Evolutionary conservation across 2,113 vertebrate genomes (phyloP).

Genomic region (Atractosteus spatula): DNA sequence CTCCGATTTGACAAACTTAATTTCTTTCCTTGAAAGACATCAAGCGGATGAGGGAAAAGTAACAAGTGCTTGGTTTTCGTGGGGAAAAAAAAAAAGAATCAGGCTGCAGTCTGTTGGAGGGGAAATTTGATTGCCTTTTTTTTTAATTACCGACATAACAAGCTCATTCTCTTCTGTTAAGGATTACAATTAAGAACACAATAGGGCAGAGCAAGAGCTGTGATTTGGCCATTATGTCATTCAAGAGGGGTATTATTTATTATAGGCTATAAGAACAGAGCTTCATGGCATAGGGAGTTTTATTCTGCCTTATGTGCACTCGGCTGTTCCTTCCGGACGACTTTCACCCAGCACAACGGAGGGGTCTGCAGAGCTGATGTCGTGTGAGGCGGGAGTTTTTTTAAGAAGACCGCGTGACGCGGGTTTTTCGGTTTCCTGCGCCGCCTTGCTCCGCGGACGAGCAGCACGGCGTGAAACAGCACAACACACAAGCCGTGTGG

Average conservation of each 20-base stretch:
- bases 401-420: too few relatives aligned
- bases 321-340: too few relatives aligned
- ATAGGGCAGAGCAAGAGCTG: conserved; percentile 44
- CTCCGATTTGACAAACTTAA: too few relatives aligned
- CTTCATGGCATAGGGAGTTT: neutral
- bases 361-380: too few relatives aligned
- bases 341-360: too few relatives aligned
- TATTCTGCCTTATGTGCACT: neutral
- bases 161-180: conserved; percentile 59
- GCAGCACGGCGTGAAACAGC: too few relatives aligned
- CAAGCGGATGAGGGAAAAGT: conserved; percentile 59
- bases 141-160: conserved; percentile 65
- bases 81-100: conserved; percentile 5
- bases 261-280: conserved; percentile 33
- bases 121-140: conserved; percentile 64
- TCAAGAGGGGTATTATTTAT: conserved; percentile 45
- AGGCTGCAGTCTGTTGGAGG: conserved; percentile 50
- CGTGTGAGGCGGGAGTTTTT: too few relatives aligned
- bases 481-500: too few relatives aligned
- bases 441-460: too few relatives aligned
- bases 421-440: too few relatives aligned
- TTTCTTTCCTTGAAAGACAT: conserved; percentile 40
- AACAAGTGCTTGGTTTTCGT: conserved; percentile 46
- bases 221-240: conserved; percentile 50
- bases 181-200: conserved; percentile 66